Evolutionary conservation across 2,888 invertebrate genomes (phyloP), one percentile per base, ranked within the genome.

Genomic region (Caenorhabditis doughertyi): DNA sequence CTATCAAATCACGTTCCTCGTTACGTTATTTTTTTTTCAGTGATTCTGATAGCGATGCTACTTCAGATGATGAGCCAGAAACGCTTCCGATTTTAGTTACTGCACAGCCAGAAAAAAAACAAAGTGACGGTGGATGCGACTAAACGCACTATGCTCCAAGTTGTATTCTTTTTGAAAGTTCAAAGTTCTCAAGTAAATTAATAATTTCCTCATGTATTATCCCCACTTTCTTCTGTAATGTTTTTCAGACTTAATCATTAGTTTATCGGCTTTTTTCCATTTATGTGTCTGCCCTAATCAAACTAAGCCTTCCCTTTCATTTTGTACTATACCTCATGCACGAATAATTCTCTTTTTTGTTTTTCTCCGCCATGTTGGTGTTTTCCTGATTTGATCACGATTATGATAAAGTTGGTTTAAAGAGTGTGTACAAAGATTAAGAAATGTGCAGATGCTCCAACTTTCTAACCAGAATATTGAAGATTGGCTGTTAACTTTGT

Each of bases 21-120:
- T 23, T 7, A n/a, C 23, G 11, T 39, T 3, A 39, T n/a, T 39
- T 8, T 0, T n/a, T 32, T 64, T 64, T 21, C 49, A 72, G 72
- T 53, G 72, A 72, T 62, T 72, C 72, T 11, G 72, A 72, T 16
- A 72, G 72, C 39, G 72, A 72, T 27, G 58, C 55, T n/a, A 32
- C 56, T 3, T 47, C 60, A 9, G 72, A 62, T 25, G 60, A 60
- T 35, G 73, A 65, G n/a, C 60, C 68, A 32, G 64, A 68, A 13
- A 73, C 74, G 11, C 7, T 80, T 13, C 68, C 80, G 13, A 51
- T 81, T 76, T 29, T 80, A 23, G 44, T 73, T 11, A 60, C 49
- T 9, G 21, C 64, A 21, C 32, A 51, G 8, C 23, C 65, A 23
- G n/a, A 29, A 25, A 51, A 60, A 60, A 60, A 60, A 27, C 42